phyloP scores from a whole-genome alignment of 35 echinoderm and acorn worm species.

The Lytechinus variegatus region DNA sequence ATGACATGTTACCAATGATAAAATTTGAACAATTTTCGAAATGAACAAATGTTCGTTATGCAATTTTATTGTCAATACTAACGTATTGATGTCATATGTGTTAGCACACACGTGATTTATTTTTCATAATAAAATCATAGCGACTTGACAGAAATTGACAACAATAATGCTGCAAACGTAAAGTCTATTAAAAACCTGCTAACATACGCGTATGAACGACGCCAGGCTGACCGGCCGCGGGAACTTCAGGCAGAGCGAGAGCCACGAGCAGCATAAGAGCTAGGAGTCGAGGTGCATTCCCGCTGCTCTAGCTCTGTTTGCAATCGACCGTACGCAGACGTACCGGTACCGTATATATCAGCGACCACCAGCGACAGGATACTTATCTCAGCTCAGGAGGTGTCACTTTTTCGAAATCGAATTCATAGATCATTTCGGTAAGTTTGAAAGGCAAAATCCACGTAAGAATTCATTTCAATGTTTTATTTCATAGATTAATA shows the following conservation, averaged over 20 bases:
- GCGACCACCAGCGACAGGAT: not conserved
- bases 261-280: not conserved
- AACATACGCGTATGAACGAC: not conserved
- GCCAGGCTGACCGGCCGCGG: not conserved
- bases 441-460: not conserved
- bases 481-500: not conserved
- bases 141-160: not conserved
- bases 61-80: no score
- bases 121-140: not conserved
- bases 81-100: no score
- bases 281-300: not conserved
- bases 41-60: no score
- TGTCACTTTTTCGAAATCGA: not conserved
- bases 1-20: no score
- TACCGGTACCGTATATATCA: not conserved
- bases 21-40: no score
- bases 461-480: not conserved
- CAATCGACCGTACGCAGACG: not conserved
- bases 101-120: not conserved
- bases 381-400: no score
- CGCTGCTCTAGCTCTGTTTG: not conserved
- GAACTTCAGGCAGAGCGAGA: not conserved
- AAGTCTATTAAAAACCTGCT: not conserved
- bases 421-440: not conserved
- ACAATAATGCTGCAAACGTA: not conserved